phyloP scores from a whole-genome alignment of 2,888 invertebrate species.

The Dinocampus coccinellae region DNA sequence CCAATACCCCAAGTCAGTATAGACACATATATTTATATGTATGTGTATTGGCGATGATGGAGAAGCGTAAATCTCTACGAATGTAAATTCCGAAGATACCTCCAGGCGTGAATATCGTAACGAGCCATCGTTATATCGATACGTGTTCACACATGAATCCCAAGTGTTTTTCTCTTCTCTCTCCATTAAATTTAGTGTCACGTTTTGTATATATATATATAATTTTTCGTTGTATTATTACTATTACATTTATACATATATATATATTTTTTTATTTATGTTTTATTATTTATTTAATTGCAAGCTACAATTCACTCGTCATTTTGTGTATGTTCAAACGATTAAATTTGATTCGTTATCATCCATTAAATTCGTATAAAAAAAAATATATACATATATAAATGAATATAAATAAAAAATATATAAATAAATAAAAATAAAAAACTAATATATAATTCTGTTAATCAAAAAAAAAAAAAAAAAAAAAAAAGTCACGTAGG shows the following conservation, averaged over 20 bases:
- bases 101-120: constrained; percentile 15
- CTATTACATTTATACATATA: neutral
- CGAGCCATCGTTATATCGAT: constrained; percentile 6
- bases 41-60: neutral
- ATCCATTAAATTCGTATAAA: constrained; percentile 13
- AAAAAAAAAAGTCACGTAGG: neutral
- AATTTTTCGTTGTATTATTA: neutral
- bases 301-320: neutral
- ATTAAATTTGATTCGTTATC: constrained; percentile 22
- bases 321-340: constrained; percentile 3
- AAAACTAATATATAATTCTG: neutral
- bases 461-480: neutral
- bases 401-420: neutral
- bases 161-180: neutral
- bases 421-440: neutral
- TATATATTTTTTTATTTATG: neutral
- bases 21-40: neutral
- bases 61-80: constrained; percentile 8
- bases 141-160: constrained; percentile 7
- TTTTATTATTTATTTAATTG: neutral
- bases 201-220: neutral
- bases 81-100: constrained; percentile 4
- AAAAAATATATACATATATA: neutral
- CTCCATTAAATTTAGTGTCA: constrained; percentile 5
- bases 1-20: neutral